Evolutionary conservation across 2,888 invertebrate genomes (phyloP), one percentile per base, ranked within the genome.

Genomic region (Zootermopsis nevadensis): DNA sequence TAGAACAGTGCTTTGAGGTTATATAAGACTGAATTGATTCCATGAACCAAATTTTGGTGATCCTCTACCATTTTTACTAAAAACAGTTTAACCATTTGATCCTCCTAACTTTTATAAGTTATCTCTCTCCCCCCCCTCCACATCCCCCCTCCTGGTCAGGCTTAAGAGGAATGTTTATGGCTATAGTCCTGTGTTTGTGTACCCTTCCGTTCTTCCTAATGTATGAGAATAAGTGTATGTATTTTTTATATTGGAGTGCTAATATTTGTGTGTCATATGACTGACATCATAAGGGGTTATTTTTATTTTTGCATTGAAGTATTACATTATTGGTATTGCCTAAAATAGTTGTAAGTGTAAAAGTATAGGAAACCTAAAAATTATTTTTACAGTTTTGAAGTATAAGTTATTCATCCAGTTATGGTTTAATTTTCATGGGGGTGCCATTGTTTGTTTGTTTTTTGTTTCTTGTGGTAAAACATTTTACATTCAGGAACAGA

Each of bases 21-120:
- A 74, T 38, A 74, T 74, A 74, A 74, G 74, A 74, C 74, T 74
- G 74, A 74, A 38, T 42, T 74, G 38, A 74, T 38, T 74, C 74
- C 74, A 74, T 42, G 33, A 74, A 74, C 42, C 42, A 10, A 74
- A 35, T 33, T 38, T 8, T 74, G 74, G 74, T 74, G 74, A 74
- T 74, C 10, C n/a, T 38, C 74, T 38, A 42, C 33, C 15, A 19
- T 69, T 69, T 69, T 69, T 69, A 22, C 31, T 60, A 60, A 33
- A 33, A 15, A 33, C 31, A 69, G 31, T 6, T 33, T 69, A 69
- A 33, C 4, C n/a, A 55, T 55, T 55, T 55, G 10, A 69, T 22
- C 22, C 33, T 69, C 69, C 33, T 33, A 22, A 33, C 67, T 27
- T 67, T 53, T 3, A 24, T 7, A 38, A 6, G 15, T 53, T 53